Conservation (phyloP, 2,113 vertebrate species). For the Mesitornis unicolor region DNA sequence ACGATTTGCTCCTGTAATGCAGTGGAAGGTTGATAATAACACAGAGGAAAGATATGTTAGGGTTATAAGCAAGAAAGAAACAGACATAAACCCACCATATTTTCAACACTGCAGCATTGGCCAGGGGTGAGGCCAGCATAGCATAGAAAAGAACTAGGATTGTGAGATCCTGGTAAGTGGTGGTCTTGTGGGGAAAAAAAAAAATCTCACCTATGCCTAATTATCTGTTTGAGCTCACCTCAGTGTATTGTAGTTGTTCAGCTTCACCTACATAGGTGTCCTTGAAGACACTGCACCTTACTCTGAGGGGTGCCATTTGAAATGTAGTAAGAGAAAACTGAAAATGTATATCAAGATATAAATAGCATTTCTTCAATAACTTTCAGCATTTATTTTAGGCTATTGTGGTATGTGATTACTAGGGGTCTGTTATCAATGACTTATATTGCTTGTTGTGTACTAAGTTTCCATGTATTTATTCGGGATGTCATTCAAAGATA, state of each 20-base stretch:
- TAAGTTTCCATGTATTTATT: background rate
- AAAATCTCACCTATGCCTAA: background rate
- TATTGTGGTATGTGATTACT: background rate
- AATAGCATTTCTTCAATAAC: background rate
- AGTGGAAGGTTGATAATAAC: background rate
- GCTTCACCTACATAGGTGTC: background rate
- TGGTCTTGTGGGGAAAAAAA: background rate
- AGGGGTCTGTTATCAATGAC: accelerated
- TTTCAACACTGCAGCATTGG: background rate
- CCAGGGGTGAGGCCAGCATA: background rate
- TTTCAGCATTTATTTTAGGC: background rate
- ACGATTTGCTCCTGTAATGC: background rate
- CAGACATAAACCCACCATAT: background rate
- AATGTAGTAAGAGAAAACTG: background rate
- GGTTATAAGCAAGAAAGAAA: background rate
- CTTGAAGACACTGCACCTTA: background rate
- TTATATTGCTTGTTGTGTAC: background rate
- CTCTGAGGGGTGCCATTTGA: background rate
- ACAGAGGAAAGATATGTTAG: background rate
- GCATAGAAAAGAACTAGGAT: background rate
- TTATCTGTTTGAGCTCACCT: background rate
- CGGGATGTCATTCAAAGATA: background rate
- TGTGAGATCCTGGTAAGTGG: background rate
- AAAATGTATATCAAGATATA: background rate
- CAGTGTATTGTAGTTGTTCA: background rate